Percentiles rank a stretch among this genome's conserved stretches.
Evolutionary conservation across 1,140 invertebrate genomes (phyloP).

Genomic region (Drosophila neocordata): DNA sequence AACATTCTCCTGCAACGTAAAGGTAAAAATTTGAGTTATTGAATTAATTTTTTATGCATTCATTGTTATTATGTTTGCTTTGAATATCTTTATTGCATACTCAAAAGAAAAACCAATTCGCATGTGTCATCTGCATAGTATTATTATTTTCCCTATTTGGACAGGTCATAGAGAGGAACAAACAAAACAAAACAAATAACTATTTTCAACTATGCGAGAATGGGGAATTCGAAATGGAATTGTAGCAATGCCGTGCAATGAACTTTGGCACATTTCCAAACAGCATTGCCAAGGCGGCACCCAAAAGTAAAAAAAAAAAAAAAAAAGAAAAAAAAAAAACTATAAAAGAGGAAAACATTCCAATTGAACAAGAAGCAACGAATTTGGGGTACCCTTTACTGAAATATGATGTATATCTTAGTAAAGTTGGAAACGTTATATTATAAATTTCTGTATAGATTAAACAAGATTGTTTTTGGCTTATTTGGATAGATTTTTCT

Average conservation of each 20-base stretch:
- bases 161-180: neutral
- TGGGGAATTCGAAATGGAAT: slow-evolving; percentile 25
- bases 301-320: too few relatives aligned
- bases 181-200: neutral
- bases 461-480: too few relatives aligned
- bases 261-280: slow-evolving; percentile 74
- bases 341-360: neutral
- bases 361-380: neutral
- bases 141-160: slow-evolving; percentile 12
- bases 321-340: neutral
- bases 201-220: slow-evolving; percentile 37
- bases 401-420: too few relatives aligned
- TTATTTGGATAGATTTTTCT: too few relatives aligned
- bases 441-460: too few relatives aligned
- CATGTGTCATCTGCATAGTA: slow-evolving; percentile 5
- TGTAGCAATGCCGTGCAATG: slow-evolving; percentile 61
- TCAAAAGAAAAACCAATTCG: neutral
- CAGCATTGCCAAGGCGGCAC: slow-evolving; percentile 21
- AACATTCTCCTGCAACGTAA: too few relatives aligned
- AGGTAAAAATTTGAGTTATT: neutral
- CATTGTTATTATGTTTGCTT: neutral
- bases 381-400: neutral
- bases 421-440: too few relatives aligned
- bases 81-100: neutral
- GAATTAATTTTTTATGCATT: slow-evolving; percentile 1